These are phyloP conservation scores for Sesamia nonagrioides DNA, from an alignment of 1,140 invertebrate genomes.

Conservation along the genomic window DNA sequence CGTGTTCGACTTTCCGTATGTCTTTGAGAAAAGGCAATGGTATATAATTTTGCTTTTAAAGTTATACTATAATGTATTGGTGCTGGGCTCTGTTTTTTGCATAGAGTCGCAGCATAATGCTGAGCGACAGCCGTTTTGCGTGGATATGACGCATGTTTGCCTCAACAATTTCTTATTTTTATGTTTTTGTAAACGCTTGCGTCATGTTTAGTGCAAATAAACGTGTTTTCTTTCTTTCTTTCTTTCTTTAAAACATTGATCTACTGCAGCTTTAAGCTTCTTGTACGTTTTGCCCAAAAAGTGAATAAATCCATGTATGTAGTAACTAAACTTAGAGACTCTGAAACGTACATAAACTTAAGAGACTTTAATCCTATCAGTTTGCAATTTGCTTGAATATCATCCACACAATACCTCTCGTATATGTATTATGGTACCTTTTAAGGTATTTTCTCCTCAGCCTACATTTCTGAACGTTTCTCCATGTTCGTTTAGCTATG, in stretches of 20 bases:
- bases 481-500: constrained; percentile 59
- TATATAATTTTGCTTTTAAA: not conserved
- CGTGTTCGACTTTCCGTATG: not conserved
- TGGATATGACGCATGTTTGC: too few species aligned
- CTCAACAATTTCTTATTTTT: too few species aligned
- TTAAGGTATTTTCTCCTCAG: constrained; percentile 28
- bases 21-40: not conserved
- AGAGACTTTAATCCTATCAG: not conserved
- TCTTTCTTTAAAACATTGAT: not conserved
- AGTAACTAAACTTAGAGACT: not conserved
- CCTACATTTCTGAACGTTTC: constrained; percentile 42
- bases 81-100: too few species aligned
- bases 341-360: not conserved
- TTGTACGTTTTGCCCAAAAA: not conserved
- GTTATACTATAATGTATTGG: too few species aligned
- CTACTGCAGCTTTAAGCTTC: not conserved
- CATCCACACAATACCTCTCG: constrained; percentile 24
- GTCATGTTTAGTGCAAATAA: too few species aligned
- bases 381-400: constrained; percentile 10
- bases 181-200: too few species aligned
- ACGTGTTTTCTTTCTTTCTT: too few species aligned
- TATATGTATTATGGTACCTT: constrained; percentile 19
- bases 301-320: not conserved
- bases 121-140: too few species aligned
- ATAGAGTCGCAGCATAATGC: too few species aligned